phyloP scores from a whole-genome alignment of 2,113 vertebrate genomes.

The Alosa alosa region DNA sequence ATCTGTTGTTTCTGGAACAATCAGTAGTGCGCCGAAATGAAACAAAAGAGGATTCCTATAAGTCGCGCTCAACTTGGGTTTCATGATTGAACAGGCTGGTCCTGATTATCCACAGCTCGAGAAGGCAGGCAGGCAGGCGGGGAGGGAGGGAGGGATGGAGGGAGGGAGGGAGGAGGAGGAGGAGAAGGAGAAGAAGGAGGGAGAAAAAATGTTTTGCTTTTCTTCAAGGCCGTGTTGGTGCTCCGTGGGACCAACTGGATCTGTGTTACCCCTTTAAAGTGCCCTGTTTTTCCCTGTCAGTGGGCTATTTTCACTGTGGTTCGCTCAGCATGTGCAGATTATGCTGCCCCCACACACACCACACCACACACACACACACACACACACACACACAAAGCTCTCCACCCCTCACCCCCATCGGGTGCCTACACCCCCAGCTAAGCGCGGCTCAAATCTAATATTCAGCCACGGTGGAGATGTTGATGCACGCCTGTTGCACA shows the following conservation, averaged over 20 bases:
- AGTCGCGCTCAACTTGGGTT: constrained; percentile 71
- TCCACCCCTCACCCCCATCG: neutral
- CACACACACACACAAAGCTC: constrained; percentile 20
- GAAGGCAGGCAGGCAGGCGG: neutral
- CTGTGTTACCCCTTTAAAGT: constrained; percentile 43
- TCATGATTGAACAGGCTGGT: constrained; percentile 71
- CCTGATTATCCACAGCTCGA: constrained; percentile 66
- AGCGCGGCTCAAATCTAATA: constrained; percentile 34
- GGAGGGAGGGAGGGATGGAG: neutral
- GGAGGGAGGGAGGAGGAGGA: neutral
- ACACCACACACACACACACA: constrained; percentile 22
- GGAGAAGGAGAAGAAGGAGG: neutral
- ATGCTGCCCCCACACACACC: constrained; percentile 14
- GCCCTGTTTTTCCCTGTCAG: constrained; percentile 27
- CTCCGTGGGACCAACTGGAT: constrained; percentile 32
- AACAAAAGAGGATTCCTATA: constrained; percentile 54
- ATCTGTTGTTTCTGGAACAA: constrained; percentile 78
- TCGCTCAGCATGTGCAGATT: constrained; percentile 35
- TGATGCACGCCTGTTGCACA: neutral
- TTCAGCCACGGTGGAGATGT: constrained; percentile 3
- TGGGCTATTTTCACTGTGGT: constrained; percentile 43
- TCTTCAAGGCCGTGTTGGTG: constrained; percentile 66
- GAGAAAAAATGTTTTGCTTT: constrained; percentile 53
- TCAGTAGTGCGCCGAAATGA: constrained; percentile 65
- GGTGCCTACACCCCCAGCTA: constrained; percentile 28